Evolutionary conservation across 2,888 invertebrate species (phyloP).

Genomic region (Chaitophorus viminalis): DNA sequence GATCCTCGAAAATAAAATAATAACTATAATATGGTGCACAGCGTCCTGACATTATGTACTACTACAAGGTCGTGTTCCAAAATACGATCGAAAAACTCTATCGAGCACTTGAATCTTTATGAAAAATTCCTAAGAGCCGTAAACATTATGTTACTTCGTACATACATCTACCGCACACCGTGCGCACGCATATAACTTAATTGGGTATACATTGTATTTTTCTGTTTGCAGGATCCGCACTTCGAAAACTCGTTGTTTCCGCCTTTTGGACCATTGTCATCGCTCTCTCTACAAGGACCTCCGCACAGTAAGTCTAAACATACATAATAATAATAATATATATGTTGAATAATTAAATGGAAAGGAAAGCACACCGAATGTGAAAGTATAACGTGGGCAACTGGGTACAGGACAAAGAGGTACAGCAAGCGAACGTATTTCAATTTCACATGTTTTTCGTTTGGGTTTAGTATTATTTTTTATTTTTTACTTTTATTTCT

Average conservation of each 20-base stretch:
- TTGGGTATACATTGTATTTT: slow-evolving; percentile 1
- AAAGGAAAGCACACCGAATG: slow-evolving; percentile 1
- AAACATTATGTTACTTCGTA: background rate
- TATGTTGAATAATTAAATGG: slow-evolving; percentile 20
- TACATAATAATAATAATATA: background rate
- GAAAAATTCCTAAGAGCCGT: background rate
- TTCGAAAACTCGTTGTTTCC: slow-evolving; percentile 71
- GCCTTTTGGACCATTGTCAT: slow-evolving; percentile 72
- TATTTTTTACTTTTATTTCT: background rate
- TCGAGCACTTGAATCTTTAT: background rate
- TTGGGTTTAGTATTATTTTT: background rate
- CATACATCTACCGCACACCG: background rate
- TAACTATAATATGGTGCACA: too few species aligned
- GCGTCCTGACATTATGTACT: too few species aligned
- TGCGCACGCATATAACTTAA: background rate
- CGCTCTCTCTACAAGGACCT: slow-evolving; percentile 81
- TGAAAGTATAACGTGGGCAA: background rate
- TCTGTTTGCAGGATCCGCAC: slow-evolving; percentile 67
- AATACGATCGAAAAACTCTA: too few species aligned
- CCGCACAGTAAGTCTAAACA: slow-evolving; percentile 73
- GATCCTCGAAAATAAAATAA: too few species aligned
- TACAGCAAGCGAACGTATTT: background rate
- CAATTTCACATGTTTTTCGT: background rate
- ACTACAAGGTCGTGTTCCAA: too few species aligned
- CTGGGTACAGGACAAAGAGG: background rate